These are phyloP conservation scores for Thalassarche chlororhynchos DNA, from an alignment of 2,113 vertebrate species.

Conservation along the genomic window DNA sequence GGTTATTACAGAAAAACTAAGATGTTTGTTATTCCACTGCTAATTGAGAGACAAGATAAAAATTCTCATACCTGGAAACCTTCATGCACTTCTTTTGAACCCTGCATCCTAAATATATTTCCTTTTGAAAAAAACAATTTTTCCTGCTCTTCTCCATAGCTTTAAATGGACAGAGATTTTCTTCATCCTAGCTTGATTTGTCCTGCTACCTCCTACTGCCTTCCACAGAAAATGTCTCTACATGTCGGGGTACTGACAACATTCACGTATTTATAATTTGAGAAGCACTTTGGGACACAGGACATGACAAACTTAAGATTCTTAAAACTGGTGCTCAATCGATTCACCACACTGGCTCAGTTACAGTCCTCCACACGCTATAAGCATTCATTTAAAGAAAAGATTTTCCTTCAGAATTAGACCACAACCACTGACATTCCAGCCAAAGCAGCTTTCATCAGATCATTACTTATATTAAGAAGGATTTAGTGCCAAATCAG, in stretches of 20 bases:
- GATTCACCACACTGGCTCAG: neutral
- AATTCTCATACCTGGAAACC: neutral
- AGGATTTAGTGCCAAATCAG: constrained; percentile 44
- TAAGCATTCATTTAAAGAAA: neutral
- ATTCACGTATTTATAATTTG: neutral
- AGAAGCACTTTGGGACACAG: neutral
- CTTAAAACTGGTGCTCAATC: neutral
- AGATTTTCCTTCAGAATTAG: constrained; percentile 41
- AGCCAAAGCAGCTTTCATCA: constrained; percentile 66
- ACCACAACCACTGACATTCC: constrained; percentile 35
- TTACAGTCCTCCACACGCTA: neutral
- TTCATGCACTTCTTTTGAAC: neutral
- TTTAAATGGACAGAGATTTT: neutral
- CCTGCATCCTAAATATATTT: neutral
- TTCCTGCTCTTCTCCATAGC: neutral
- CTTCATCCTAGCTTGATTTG: neutral
- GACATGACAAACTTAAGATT: neutral
- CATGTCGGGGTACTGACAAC: neutral
- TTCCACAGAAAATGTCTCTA: neutral
- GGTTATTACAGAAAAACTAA: neutral
- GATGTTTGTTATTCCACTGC: neutral
- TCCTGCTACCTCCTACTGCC: neutral
- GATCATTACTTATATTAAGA: constrained; percentile 53
- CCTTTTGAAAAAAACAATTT: neutral
- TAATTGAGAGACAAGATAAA: neutral